Percentiles rank a stretch among this genome's conserved stretches.
Conservation (phyloP, 2,888 invertebrate genomes). For the Gonocerus acuteangulatus region DNA sequence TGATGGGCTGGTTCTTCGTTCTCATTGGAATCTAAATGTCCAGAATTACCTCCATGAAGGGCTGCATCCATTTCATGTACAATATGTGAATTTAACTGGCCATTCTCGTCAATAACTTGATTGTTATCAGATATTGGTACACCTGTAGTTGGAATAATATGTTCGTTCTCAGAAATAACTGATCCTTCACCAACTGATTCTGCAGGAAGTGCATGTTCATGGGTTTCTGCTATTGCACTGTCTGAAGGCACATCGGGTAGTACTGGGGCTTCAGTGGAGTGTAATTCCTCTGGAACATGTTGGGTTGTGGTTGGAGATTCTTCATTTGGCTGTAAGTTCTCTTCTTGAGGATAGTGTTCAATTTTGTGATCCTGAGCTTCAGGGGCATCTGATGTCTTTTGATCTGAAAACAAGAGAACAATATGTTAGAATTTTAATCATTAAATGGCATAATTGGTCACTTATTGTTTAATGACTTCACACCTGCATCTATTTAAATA, state of each 20-base stretch:
- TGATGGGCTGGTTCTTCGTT: not conserved
- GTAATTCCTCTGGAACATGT: constrained; percentile 6
- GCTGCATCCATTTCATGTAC: constrained; percentile 1
- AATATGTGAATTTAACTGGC: constrained; percentile 10
- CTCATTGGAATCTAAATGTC: not conserved
- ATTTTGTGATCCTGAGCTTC: constrained; percentile 47
- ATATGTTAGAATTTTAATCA: constrained; percentile 18
- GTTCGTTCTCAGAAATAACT: not conserved
- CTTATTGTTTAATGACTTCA: too few relatives aligned
- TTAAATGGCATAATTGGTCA: too few relatives aligned
- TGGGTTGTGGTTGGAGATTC: constrained; percentile 7
- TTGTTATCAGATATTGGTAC: constrained; percentile 7
- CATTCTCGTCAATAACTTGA: constrained; percentile 4
- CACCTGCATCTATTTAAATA: too few relatives aligned
- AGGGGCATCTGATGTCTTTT: constrained; percentile 44
- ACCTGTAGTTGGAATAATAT: not conserved
- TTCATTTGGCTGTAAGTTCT: constrained; percentile 10
- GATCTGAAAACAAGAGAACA: constrained; percentile 37
- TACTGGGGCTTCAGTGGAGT: not conserved
- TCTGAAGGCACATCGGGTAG: constrained; percentile 15
- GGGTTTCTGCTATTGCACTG: constrained; percentile 20
- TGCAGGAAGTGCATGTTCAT: constrained; percentile 3
- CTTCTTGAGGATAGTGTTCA: constrained; percentile 16
- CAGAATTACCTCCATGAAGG: constrained; percentile 17
- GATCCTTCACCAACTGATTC: not conserved